These are phyloP conservation scores for Psilanteris sp. DNA, from an alignment of 1,140 invertebrate genomes.

Conservation along the genomic window DNA sequence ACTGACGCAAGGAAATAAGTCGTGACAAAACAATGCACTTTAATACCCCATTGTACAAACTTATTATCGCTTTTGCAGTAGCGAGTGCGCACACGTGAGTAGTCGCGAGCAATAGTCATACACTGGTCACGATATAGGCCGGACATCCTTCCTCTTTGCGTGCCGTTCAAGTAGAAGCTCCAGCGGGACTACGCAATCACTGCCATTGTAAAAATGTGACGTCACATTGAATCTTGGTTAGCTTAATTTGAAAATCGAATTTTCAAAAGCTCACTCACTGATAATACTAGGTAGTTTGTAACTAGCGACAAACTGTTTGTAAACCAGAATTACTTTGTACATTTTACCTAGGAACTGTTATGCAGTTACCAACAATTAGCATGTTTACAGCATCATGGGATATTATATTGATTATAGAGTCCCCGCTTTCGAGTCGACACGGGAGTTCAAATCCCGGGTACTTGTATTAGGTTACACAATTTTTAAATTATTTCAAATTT, in stretches of 20 bases:
- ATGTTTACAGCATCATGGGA: too few relatives aligned
- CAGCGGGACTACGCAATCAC: conserved; percentile 39
- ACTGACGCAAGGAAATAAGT: conserved; percentile 22
- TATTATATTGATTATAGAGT: too few relatives aligned
- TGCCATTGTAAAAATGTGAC: conserved; percentile 27
- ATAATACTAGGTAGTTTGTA: too few relatives aligned
- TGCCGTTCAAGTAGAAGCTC: conserved; percentile 37
- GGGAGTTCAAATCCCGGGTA: too few relatives aligned
- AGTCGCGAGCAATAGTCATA: conserved; percentile 35
- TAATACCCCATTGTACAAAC: conserved; percentile 31
- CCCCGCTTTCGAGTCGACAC: too few relatives aligned
- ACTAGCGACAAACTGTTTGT: too few relatives aligned
- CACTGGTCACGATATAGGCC: conserved; percentile 60
- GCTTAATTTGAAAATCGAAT: conserved; percentile 1
- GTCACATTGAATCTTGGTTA: background rate
- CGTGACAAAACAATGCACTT: conserved; percentile 21
- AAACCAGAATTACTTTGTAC: too few relatives aligned
- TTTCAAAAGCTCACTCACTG: too few relatives aligned
- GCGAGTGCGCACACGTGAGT: conserved; percentile 28
- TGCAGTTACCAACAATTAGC: too few relatives aligned
- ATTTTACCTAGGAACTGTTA: too few relatives aligned
- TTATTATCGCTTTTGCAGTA: conserved; percentile 42
- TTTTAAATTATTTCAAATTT: too few relatives aligned
- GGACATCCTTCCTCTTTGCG: conserved; percentile 58
- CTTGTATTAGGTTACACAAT: too few relatives aligned